Conservation (phyloP, 2,888 invertebrate genomes). For the Lasioglossum vierecki region DNA sequence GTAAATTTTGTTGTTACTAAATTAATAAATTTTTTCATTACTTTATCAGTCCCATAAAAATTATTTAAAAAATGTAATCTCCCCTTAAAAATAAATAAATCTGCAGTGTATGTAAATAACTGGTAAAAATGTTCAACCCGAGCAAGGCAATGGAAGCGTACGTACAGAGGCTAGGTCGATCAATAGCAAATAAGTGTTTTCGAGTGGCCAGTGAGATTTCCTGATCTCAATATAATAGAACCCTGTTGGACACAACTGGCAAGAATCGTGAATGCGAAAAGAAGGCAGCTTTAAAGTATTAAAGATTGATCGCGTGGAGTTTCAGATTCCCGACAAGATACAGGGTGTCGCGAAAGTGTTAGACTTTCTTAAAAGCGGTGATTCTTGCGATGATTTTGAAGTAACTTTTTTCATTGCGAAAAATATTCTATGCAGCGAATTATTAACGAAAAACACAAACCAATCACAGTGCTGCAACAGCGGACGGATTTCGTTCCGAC, state of each 20-base stretch:
- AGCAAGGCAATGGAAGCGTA: background rate
- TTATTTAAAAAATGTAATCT: no score
- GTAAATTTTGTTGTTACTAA: no score
- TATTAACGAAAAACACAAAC: no score
- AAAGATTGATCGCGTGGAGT: background rate
- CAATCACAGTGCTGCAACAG: no score
- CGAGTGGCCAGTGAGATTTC: slow-evolving; percentile 1
- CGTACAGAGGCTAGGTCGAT: background rate
- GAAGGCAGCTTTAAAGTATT: background rate
- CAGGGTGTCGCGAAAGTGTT: background rate
- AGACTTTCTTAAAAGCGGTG: no score
- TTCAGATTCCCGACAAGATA: background rate
- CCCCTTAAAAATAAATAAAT: background rate
- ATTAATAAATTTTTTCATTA: no score
- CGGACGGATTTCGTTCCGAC: no score
- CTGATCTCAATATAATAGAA: slow-evolving; percentile 8
- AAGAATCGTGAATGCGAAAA: background rate
- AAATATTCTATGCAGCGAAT: no score
- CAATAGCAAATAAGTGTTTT: slow-evolving; percentile 18
- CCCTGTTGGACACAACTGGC: background rate
- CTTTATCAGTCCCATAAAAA: no score
- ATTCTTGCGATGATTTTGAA: no score
- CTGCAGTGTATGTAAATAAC: background rate
- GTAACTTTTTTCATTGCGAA: no score
- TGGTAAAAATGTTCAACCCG: background rate